phyloP scores from a whole-genome alignment of 2,888 invertebrate genomes.

The Sarcophaga carnaria region DNA sequence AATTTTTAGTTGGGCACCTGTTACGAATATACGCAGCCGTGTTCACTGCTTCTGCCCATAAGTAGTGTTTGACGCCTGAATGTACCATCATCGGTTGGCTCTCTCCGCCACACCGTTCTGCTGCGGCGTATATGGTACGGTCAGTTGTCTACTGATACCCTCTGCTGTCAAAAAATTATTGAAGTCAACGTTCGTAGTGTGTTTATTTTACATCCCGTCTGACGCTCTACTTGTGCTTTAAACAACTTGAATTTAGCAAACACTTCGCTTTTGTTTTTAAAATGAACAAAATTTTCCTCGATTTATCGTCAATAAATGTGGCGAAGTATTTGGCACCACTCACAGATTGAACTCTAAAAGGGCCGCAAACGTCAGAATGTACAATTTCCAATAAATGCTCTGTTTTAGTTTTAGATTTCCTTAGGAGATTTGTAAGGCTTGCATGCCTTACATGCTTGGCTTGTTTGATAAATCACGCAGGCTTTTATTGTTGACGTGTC shows the following conservation, averaged over 20 bases:
- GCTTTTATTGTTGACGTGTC: too few species aligned
- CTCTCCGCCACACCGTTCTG: slow-evolving; percentile 40
- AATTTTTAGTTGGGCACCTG: slow-evolving; percentile 7
- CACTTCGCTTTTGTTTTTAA: slow-evolving; percentile 45
- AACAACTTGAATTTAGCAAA: slow-evolving; percentile 26
- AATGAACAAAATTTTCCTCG: slow-evolving; percentile 27
- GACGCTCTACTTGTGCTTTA: slow-evolving; percentile 27
- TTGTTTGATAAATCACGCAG: too few species aligned
- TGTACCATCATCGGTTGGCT: slow-evolving; percentile 49
- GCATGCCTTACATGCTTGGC: too few species aligned
- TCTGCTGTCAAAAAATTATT: slow-evolving; percentile 26
- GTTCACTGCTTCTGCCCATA: slow-evolving; percentile 46
- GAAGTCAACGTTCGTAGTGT: slow-evolving; percentile 25
- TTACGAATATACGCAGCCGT: slow-evolving; percentile 21
- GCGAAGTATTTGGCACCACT: slow-evolving; percentile 33
- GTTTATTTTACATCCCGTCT: slow-evolving; percentile 48
- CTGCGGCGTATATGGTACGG: slow-evolving; percentile 34
- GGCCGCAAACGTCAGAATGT: too few species aligned
- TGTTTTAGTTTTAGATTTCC: too few species aligned
- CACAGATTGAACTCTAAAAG: slow-evolving; percentile 36
- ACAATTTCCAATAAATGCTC: too few species aligned
- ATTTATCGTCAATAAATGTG: slow-evolving; percentile 37
- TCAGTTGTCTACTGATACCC: slow-evolving; percentile 33
- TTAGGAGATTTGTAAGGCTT: too few species aligned
- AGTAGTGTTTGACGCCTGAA: slow-evolving; percentile 8